Percentiles rank a stretch among this genome's conserved stretches.
These are phyloP conservation scores for Takifugu flavidus DNA, from an alignment of 2,113 vertebrate genomes.

Conservation along the genomic window DNA sequence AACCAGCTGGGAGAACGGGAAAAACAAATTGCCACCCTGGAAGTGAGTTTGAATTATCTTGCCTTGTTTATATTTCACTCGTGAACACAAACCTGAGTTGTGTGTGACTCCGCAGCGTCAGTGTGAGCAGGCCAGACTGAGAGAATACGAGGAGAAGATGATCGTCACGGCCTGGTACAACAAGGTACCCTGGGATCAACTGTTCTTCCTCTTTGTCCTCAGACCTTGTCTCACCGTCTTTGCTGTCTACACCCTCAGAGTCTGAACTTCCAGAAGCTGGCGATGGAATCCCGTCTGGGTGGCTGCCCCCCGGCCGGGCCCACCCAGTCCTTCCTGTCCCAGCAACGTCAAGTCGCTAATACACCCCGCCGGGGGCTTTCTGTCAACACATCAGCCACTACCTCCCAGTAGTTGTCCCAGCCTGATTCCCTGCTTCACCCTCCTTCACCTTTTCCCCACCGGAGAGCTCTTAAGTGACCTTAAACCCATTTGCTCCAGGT, in stretches of 20 bases:
- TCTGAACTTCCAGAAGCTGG: slow-evolving; percentile 89
- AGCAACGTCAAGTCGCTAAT: slow-evolving; percentile 90
- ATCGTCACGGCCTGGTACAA: slow-evolving; percentile 98
- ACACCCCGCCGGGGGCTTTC: slow-evolving; percentile 79
- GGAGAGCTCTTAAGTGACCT: slow-evolving; percentile 81
- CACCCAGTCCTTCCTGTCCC: slow-evolving; percentile 87
- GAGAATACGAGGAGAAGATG: slow-evolving; percentile 92
- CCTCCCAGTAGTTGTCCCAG: slow-evolving; percentile 75
- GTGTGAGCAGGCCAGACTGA: slow-evolving; percentile 88
- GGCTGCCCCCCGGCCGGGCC: slow-evolving; percentile 63
- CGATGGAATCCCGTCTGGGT: slow-evolving; percentile 86
- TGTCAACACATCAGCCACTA: slow-evolving; percentile 77
- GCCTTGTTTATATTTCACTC: not conserved
- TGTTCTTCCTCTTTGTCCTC: not conserved
- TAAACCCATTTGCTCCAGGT: slow-evolving; percentile 56
- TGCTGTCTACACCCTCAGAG: slow-evolving; percentile 74
- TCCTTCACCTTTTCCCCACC: slow-evolving; percentile 47
- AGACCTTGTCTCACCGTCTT: not conserved
- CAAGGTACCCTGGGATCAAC: slow-evolving; percentile 75
- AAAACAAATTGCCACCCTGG: slow-evolving; percentile 84
- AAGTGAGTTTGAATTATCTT: slow-evolving; percentile 72
- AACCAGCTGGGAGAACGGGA: slow-evolving; percentile 88
- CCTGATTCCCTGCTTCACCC: slow-evolving; percentile 19
- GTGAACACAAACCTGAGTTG: not conserved
- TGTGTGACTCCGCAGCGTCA: slow-evolving; percentile 74